Percentiles rank a stretch among this genome's conserved stretches.
phyloP scores from a whole-genome alignment of 1,140 invertebrate species.

The Eriosoma lanigerum region DNA sequence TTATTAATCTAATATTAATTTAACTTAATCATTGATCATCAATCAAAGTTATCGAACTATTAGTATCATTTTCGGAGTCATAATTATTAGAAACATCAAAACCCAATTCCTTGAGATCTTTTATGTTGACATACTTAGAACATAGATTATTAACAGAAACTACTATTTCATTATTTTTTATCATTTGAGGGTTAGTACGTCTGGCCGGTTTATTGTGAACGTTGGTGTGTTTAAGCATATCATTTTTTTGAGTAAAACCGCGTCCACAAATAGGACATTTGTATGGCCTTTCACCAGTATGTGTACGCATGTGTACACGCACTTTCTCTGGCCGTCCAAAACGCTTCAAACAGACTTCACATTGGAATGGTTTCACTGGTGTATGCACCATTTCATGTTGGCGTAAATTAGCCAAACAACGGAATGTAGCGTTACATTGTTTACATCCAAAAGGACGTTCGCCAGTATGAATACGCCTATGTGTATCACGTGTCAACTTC shows the following conservation, averaged over 20 bases:
- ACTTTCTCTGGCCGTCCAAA: conserved; percentile 61
- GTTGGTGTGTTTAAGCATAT: conserved; percentile 59
- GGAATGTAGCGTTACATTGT: conserved; percentile 47
- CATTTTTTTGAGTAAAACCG: conserved; percentile 59
- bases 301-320: conserved; percentile 63
- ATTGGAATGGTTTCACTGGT: conserved; percentile 42
- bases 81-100: conserved; percentile 40
- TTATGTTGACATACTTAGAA: conserved; percentile 31
- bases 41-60: conserved; percentile 29
- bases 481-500: conserved; percentile 49
- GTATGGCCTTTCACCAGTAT: conserved; percentile 78
- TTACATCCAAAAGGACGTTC: conserved; percentile 50
- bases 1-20: neutral
- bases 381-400: conserved; percentile 50
- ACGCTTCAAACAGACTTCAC: conserved; percentile 42
- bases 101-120: conserved; percentile 32
- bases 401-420: conserved; percentile 35
- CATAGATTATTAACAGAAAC: neutral
- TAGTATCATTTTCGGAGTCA: conserved; percentile 39
- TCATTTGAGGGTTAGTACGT: neutral
- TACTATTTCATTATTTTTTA: neutral
- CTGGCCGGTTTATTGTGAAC: conserved; percentile 55
- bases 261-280: conserved; percentile 70
- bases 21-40: neutral
- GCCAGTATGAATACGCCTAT: conserved; percentile 50